Evolutionary conservation across 2,113 vertebrate species (phyloP), one percentile per base, ranked within the genome.

Genomic region (Scolopax mira): DNA sequence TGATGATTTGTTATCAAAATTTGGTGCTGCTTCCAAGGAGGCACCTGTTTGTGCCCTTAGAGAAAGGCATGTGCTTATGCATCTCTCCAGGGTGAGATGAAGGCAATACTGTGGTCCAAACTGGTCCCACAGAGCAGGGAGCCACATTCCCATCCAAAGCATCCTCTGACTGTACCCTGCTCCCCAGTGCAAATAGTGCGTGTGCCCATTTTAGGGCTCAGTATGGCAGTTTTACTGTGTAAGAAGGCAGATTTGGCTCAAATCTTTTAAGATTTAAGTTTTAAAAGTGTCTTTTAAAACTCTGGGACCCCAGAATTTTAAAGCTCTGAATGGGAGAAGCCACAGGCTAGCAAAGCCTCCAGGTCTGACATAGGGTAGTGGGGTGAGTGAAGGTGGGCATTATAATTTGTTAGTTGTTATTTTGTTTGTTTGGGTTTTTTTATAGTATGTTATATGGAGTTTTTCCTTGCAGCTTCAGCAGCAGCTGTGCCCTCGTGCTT

Each of bases 81-180:
- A 6, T 78, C 25, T 74, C 42, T 62, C 11, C 61, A 13, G 73
- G 4, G 17, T 30, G 46, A 55, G 37, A 7, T 35, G 51, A 33
- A 64, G 60, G 60, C 58, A 71, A 39, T 30, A 1, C 1, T n/a
- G 9, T 33, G 18, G 7, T 41, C 52, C 6, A 7, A 2, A 11
- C 11, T 46, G 49, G 48, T 55, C 44, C 46, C 7, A 1, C 2
- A 3, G 49, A 51, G 9, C 3, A 3, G 37, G 44, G 35, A 60
- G n/a, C 70, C 37, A 6, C 2, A 0, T 39, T 80, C 17, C 44
- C 35, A 46, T 48, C 31, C 44, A 7, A 24, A 57, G 37, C 5
- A 1, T 60, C 14, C 5, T 39, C 41, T 0, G 1, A 39, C 21
- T 22, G 33, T 42, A 31, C 42, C 0, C 0, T 46, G 64, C 42